These are phyloP conservation scores for Stenurella melanura DNA, from an alignment of 2,888 invertebrate genomes.

Conservation along the genomic window DNA sequence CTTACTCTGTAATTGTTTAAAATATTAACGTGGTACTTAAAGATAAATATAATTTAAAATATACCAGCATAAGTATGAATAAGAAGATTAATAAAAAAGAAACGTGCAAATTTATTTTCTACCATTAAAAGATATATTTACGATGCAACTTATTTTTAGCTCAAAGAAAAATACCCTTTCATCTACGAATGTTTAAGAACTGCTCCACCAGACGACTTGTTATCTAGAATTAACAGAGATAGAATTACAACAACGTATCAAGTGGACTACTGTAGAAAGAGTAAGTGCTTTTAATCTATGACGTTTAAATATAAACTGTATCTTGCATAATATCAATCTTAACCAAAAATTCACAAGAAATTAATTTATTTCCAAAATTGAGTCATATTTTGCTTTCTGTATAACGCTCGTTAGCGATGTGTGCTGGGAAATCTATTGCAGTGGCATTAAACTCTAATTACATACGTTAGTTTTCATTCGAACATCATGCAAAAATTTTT, in stretches of 20 bases:
- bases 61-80: not conserved
- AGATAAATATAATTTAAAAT: not conserved
- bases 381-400: no score
- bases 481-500: no score
- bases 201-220: constrained; percentile 77
- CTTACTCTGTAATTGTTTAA: not conserved
- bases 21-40: not conserved
- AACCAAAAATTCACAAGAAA: no score
- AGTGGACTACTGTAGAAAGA: constrained; percentile 76
- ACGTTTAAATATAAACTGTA: not conserved
- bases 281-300: constrained; percentile 62
- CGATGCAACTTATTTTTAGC: constrained; percentile 69
- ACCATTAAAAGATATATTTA: not conserved
- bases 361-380: no score
- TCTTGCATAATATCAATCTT: no score
- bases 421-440: no score
- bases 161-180: constrained; percentile 80
- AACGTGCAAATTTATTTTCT: not conserved
- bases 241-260: constrained; percentile 79
- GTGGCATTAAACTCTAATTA: no score
- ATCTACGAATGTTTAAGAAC: constrained; percentile 79
- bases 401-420: no score
- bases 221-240: constrained; percentile 78
- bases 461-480: no score
- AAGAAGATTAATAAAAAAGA: not conserved